Conservation (phyloP, 2,113 vertebrate species). For the Oreotrochilus melanogaster region DNA sequence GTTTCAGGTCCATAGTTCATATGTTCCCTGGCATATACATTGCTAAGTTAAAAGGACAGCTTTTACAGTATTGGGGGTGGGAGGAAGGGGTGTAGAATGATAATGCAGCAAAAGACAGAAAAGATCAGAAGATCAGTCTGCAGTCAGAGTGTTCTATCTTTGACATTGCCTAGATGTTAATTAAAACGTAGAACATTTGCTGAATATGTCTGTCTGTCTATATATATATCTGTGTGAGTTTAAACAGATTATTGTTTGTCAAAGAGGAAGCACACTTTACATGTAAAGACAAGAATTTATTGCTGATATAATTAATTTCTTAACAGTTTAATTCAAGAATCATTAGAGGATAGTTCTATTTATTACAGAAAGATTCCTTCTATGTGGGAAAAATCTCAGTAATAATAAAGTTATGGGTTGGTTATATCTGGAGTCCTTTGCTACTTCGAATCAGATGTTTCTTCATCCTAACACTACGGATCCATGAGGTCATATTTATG, state of each 20-base stretch:
- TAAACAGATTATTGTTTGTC: background rate
- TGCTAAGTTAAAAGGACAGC: background rate
- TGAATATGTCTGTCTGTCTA: background rate
- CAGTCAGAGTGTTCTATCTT: background rate
- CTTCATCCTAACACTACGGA: background rate
- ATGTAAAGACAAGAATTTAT: background rate
- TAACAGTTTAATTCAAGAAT: background rate
- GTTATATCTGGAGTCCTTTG: background rate
- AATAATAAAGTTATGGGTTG: background rate
- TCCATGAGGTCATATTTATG: background rate
- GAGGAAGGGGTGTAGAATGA: background rate
- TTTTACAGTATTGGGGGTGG: background rate
- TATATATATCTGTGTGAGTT: background rate
- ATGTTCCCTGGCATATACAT: background rate
- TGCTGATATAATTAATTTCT: background rate
- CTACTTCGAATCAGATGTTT: background rate
- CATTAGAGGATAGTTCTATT: background rate
- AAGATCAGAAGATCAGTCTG: background rate
- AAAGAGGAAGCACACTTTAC: background rate
- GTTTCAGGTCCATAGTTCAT: background rate
- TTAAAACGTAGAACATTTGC: background rate
- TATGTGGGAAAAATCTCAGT: background rate
- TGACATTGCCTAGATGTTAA: background rate
- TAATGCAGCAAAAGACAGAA: background rate
- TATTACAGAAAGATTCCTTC: background rate